Base-by-base conservation (phyloP, 2,113 vertebrate genomes). In the Eulemur rufifrons region DNA sequence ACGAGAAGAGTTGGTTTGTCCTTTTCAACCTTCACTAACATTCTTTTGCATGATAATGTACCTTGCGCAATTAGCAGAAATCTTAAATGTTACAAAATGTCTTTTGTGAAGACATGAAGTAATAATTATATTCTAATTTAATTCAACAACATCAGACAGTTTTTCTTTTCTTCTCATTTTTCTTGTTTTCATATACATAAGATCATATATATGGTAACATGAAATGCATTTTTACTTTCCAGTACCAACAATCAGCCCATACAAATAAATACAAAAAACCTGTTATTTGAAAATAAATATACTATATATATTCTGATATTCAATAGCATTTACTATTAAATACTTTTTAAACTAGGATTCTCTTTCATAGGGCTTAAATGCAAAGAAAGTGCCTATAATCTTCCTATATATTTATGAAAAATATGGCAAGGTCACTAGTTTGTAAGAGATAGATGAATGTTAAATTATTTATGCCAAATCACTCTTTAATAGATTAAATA, bases 1-100 rank as follows among this genome's bases (percentile, higher is more conserved):
- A 99, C 98, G 97, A 98, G 98, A 99, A 98, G 97, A 98, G 98
- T 98, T 98, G 98, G 98, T 98, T 99, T 98, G 99, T 99, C 99
- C 99, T 99, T 99, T 99, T 99, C 98, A 99, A 99, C 99, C 99
- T 99, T 99, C 98, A 98, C 98, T 98, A 99, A 98, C 98, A 97
- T 98, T 98, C 98, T 98, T 99, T 98, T 98, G 99, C 99, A 99
- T 99, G 98, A 98, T 99, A 99, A 99, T 99, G 98, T 98, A 98
- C 97, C 98, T 98, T 95, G 96, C 98, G 98, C 98, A 99, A 99
- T 99, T 99, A 99, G 98, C 98, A 98, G 98, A 98, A 98, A 98
- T 98, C 98, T 99, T 98, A 98, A 98, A 99, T 98, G 98, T 98
- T 99, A 98, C 98, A 98, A 98, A 99, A 99, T 99, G 98, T 98